Conservation (phyloP, 2,888 invertebrate genomes). For the Acronicta aceris region DNA sequence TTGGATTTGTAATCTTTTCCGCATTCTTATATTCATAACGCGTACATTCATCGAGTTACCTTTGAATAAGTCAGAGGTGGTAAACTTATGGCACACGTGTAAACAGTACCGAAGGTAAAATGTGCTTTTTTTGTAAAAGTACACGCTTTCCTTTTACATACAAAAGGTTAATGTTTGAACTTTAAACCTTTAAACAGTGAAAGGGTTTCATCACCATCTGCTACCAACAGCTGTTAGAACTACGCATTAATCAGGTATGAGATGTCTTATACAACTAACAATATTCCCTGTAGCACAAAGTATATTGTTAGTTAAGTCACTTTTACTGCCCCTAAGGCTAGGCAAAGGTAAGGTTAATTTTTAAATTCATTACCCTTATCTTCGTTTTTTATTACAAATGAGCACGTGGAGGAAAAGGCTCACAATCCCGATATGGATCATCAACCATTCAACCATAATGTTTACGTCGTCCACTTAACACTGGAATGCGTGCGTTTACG, state of each 20-base stretch:
- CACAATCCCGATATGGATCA: background rate
- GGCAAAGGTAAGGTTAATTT: no score
- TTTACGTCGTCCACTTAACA: constrained; percentile 53
- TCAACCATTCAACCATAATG: constrained; percentile 32
- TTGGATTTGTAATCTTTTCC: constrained; percentile 36
- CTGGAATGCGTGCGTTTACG: constrained; percentile 53
- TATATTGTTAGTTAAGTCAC: no score
- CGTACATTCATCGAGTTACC: constrained; percentile 14
- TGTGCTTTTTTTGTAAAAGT: background rate
- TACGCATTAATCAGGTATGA: no score
- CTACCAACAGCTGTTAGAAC: no score
- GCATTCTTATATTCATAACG: constrained; percentile 35
- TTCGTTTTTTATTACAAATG: no score
- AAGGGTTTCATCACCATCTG: no score
- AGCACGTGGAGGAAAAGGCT: background rate
- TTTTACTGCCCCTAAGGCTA: no score
- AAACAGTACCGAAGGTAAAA: background rate
- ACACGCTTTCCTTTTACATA: background rate
- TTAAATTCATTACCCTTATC: no score
- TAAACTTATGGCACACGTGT: constrained; percentile 7
- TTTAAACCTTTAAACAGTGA: no score
- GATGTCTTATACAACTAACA: no score
- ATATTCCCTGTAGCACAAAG: no score
- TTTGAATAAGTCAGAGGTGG: constrained; percentile 12
- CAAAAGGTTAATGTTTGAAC: no score